Evolutionary conservation across 2,113 vertebrate species (phyloP).

Genomic region (Rhinolophus ferrumequinum): DNA sequence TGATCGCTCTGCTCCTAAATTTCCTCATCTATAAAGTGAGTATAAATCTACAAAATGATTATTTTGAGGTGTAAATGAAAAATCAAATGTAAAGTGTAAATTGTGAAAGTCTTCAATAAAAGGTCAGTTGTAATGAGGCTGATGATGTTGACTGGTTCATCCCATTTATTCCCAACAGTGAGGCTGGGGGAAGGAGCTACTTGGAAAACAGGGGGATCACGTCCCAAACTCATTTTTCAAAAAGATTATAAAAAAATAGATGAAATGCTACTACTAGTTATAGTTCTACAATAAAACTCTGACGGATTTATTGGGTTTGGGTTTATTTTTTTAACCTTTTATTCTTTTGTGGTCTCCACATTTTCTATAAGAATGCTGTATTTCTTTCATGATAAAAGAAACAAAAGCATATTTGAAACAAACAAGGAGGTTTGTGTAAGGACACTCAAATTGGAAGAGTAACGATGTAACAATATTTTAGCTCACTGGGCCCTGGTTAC

Average conservation of each 20-base stretch:
- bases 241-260: background rate
- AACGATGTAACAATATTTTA: conserved; percentile 14
- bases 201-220: background rate
- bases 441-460: background rate
- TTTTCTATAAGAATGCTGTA: conserved; percentile 15
- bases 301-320: background rate
- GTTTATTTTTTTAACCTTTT: background rate
- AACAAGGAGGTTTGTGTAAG: background rate
- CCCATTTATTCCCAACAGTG: background rate
- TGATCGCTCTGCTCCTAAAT: conserved; percentile 8
- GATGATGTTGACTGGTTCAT: background rate
- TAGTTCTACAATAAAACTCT: conserved; percentile 1
- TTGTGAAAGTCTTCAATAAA: background rate
- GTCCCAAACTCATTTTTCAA: background rate
- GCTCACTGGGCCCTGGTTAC: background rate
- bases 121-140: background rate
- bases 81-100: background rate
- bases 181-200: background rate
- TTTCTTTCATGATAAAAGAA: conserved; percentile 30
- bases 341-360: conserved; percentile 5
- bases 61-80: conserved; percentile 15
- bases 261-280: background rate
- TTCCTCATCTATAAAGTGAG: conserved; percentile 13
- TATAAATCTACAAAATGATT: background rate
- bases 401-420: background rate